Evolutionary conservation across 2,113 vertebrate species (phyloP).

Genomic region (Alectura lathami): DNA sequence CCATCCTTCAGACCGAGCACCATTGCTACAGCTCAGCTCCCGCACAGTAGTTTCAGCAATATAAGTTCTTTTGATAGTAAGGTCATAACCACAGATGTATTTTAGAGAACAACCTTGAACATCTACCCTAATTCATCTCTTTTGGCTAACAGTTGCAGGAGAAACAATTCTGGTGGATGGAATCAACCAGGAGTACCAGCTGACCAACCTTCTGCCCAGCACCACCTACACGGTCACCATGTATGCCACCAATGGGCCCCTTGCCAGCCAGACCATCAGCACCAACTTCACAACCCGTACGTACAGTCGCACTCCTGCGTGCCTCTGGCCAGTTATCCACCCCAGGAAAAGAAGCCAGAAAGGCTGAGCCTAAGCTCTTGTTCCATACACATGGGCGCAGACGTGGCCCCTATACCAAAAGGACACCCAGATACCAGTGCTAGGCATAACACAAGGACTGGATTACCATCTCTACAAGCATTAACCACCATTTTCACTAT

Average conservation of each 20-base stretch:
- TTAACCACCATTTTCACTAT: background rate
- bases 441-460: background rate
- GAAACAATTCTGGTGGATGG: constrained; percentile 94
- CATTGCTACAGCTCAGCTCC: background rate
- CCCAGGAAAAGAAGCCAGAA: background rate
- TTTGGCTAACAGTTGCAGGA: constrained; percentile 80
- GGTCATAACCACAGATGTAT: background rate
- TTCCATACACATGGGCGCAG: rapidly evolving
- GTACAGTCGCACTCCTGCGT: constrained; percentile 15
- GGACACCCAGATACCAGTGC: background rate
- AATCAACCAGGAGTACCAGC: constrained; percentile 85
- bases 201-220: constrained; percentile 86
- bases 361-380: background rate
- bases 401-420: background rate
- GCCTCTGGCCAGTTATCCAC: background rate
- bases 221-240: constrained; percentile 89
- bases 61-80: background rate
- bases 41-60: background rate
- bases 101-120: background rate
- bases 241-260: constrained; percentile 88
- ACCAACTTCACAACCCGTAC: constrained; percentile 93
- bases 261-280: constrained; percentile 87
- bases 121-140: background rate
- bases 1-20: background rate
- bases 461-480: background rate